phyloP scores from a whole-genome alignment of 2,888 invertebrate species.

The Drosophila prolongata region DNA sequence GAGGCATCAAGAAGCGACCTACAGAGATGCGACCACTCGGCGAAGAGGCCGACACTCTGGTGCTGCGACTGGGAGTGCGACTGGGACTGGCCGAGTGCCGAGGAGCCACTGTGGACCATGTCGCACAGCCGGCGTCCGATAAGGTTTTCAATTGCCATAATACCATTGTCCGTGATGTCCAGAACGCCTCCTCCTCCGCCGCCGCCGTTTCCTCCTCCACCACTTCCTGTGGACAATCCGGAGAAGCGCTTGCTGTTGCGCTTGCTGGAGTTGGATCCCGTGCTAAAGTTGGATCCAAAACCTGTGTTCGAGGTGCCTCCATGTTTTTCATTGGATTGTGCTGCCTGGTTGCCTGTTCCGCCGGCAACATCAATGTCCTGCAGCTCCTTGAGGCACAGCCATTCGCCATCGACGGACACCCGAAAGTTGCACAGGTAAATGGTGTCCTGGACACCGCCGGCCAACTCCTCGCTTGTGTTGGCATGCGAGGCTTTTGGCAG shows the following conservation, averaged over 20 bases:
- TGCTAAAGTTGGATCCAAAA: slow-evolving; percentile 6
- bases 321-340: slow-evolving; percentile 22
- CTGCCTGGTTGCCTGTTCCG: slow-evolving; percentile 57
- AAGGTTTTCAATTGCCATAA: slow-evolving; percentile 83
- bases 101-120: slow-evolving; percentile 68
- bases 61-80: slow-evolving; percentile 71
- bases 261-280: slow-evolving; percentile 41
- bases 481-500: slow-evolving; percentile 85
- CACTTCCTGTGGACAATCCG: slow-evolving; percentile 56
- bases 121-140: slow-evolving; percentile 82
- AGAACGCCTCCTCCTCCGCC: slow-evolving; percentile 38
- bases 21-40: slow-evolving; percentile 84
- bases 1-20: slow-evolving; percentile 83
- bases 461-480: slow-evolving; percentile 82
- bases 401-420: slow-evolving; percentile 98
- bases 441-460: slow-evolving; percentile 94
- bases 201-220: background rate
- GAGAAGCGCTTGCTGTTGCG: slow-evolving; percentile 79
- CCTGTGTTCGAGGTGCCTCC: background rate
- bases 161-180: slow-evolving; percentile 81
- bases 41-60: slow-evolving; percentile 82
- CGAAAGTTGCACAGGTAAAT: slow-evolving; percentile 98
- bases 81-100: slow-evolving; percentile 66
- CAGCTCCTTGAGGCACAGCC: slow-evolving; percentile 97
- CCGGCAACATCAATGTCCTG: slow-evolving; percentile 92